Evolutionary conservation across 2,797 vertebrate genomes (phyloP).

Genomic region (Salarias fasciatus): DNA sequence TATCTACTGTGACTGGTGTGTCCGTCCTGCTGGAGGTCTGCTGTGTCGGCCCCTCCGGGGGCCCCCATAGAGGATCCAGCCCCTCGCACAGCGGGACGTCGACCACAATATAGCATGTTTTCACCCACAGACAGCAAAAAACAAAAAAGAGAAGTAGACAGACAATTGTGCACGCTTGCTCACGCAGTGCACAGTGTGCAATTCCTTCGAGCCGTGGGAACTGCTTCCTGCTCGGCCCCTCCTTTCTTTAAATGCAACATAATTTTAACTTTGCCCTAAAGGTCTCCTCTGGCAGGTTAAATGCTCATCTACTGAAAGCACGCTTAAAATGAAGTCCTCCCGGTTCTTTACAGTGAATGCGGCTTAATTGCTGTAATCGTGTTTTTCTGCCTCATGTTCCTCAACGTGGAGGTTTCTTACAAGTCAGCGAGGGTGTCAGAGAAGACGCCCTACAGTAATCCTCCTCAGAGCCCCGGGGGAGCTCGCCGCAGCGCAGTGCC

Average conservation of each 20-base stretch:
- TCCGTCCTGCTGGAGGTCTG: slow-evolving; percentile 70
- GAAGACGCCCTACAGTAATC: slow-evolving; percentile 63
- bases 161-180: slow-evolving; percentile 59
- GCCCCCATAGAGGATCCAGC: slow-evolving; percentile 59
- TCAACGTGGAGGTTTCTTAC: slow-evolving; percentile 68
- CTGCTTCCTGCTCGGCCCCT: slow-evolving; percentile 30
- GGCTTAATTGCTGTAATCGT: slow-evolving; percentile 63
- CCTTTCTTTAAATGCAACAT: slow-evolving; percentile 31
- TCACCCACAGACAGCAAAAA: slow-evolving; percentile 31
- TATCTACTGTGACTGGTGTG: slow-evolving; percentile 75
- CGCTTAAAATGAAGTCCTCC: slow-evolving; percentile 34
- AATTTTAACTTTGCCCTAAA: slow-evolving; percentile 39
- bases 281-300: slow-evolving; percentile 52
- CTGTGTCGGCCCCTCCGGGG: slow-evolving; percentile 68
- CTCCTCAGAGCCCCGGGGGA: slow-evolving; percentile 59
- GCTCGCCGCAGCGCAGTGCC: slow-evolving; percentile 69
- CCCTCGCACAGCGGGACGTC: slow-evolving; percentile 70
- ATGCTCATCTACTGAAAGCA: slow-evolving; percentile 35
- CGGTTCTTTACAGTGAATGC: slow-evolving; percentile 26
- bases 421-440: slow-evolving; percentile 66
- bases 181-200: slow-evolving; percentile 45
- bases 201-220: slow-evolving; percentile 65
- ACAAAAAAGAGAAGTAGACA: slow-evolving; percentile 31
- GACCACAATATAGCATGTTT: slow-evolving; percentile 62
- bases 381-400: slow-evolving; percentile 64